phyloP scores from a whole-genome alignment of 2,113 vertebrate genomes.

The Oncorhynchus nerka region DNA sequence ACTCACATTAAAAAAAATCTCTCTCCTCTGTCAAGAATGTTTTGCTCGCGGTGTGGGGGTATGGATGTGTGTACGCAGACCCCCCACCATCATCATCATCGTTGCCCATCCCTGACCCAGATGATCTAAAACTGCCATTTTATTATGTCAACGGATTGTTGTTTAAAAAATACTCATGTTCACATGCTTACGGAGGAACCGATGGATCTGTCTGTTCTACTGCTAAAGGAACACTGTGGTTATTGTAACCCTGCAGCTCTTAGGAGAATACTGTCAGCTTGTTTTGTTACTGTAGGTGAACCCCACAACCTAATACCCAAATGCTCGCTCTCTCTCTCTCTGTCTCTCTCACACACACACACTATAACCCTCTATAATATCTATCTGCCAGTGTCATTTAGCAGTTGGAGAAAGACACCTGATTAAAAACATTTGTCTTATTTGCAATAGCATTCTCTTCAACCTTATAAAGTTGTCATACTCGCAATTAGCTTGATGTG shows the following conservation, averaged over 20 bases:
- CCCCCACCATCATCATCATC: too few relatives aligned
- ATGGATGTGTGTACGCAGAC: too few relatives aligned
- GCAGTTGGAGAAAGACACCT: neutral
- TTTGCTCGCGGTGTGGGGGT: too few relatives aligned
- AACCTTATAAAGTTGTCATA: too few relatives aligned
- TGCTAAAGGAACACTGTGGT: slow-evolving; percentile 26
- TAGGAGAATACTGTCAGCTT: slow-evolving; percentile 24
- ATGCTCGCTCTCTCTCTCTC: neutral
- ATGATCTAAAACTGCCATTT: slow-evolving; percentile 53
- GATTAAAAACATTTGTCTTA: too few relatives aligned
- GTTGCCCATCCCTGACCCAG: slow-evolving; percentile 5
- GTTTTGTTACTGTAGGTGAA: slow-evolving; percentile 28
- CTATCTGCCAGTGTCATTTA: slow-evolving; percentile 17
- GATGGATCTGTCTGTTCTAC: slow-evolving; percentile 32
- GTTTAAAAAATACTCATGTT: slow-evolving; percentile 58
- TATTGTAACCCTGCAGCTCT: neutral
- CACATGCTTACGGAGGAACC: slow-evolving; percentile 46
- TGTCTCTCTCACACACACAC: neutral
- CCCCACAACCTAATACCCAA: slow-evolving; percentile 25
- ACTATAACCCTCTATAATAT: neutral
- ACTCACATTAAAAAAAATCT: too few relatives aligned
- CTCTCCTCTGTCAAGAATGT: too few relatives aligned
- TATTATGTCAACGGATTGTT: slow-evolving; percentile 58
- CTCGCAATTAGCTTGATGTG: too few relatives aligned
- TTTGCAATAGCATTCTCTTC: too few relatives aligned